phyloP scores from a whole-genome alignment of 2,888 invertebrate genomes.

The Gryllus longicercus region DNA sequence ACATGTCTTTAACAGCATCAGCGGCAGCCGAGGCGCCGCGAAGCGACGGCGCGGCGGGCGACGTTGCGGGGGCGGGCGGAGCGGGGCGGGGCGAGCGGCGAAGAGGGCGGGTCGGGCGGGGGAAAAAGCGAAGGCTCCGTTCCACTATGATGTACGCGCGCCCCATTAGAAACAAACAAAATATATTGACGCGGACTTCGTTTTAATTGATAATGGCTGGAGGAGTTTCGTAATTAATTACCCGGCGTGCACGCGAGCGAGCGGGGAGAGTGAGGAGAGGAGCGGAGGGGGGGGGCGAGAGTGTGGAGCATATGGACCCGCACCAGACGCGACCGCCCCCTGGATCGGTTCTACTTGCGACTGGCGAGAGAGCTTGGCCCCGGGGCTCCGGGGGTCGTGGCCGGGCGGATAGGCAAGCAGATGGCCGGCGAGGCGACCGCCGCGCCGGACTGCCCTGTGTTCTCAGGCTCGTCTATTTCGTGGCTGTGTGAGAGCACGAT shows the following conservation, averaged over 20 bases:
- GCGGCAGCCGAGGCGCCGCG: not conserved
- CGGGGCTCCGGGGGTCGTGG: too few species aligned
- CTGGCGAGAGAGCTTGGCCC: too few species aligned
- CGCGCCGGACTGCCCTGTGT: too few species aligned
- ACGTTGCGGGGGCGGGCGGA: too few species aligned
- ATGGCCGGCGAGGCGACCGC: too few species aligned
- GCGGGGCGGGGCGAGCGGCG: not conserved
- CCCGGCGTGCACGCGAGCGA: not conserved
- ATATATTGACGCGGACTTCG: constrained; percentile 10
- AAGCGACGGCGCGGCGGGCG: not conserved
- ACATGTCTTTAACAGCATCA: constrained; percentile 2
- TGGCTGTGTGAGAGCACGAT: too few species aligned
- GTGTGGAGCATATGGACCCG: too few species aligned
- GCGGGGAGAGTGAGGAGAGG: not conserved
- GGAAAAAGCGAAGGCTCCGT: not conserved
- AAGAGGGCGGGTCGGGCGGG: not conserved
- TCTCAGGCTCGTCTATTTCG: too few species aligned
- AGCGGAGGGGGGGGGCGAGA: not conserved
- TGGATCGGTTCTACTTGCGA: too few species aligned
- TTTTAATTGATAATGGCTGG: constrained; percentile 17
- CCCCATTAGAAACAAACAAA: not conserved
- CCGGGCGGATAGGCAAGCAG: too few species aligned
- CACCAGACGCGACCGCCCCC: not conserved
- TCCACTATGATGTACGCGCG: not conserved
- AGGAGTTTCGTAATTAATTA: not conserved